These are phyloP conservation scores for Drosophila erecta DNA, from an alignment of 1,140 invertebrate genomes.

Conservation along the genomic window DNA sequence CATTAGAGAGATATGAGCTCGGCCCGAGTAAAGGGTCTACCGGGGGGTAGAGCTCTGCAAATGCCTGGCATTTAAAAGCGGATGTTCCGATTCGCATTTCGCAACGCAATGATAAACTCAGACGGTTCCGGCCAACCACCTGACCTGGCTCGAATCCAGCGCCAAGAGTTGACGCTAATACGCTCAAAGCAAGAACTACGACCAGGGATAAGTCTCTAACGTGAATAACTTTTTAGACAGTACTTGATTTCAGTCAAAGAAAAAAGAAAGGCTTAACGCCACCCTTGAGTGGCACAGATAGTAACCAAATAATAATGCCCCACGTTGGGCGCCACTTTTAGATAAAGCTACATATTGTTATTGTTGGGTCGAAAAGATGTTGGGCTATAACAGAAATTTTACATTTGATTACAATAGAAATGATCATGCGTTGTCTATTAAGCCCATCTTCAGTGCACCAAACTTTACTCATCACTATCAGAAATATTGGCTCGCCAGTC, in stretches of 20 bases:
- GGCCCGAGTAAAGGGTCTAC: not conserved
- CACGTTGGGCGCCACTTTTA: constrained; percentile 1
- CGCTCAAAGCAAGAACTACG: constrained; percentile 2
- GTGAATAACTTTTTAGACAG: not conserved
- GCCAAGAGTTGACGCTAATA: constrained; percentile 22
- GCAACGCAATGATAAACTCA: constrained; percentile 78
- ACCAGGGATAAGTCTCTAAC: not conserved
- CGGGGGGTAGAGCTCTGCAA: constrained; percentile 25
- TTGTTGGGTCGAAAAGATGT: not conserved
- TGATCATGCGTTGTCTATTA: not conserved
- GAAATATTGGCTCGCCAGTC: constrained; percentile 28
- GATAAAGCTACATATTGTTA: too few species aligned
- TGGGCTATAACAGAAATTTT: not conserved
- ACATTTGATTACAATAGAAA: too few species aligned
- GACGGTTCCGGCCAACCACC: constrained; percentile 62
- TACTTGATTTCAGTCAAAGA: too few species aligned
- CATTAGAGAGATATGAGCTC: constrained; percentile 47
- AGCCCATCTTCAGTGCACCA: not conserved
- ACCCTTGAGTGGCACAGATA: not conserved
- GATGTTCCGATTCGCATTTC: constrained; percentile 81
- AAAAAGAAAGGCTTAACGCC: not conserved
- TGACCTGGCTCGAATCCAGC: constrained; percentile 19
- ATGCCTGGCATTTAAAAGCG: constrained; percentile 77
- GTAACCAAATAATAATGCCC: not conserved
- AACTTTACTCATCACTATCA: constrained; percentile 20